These are phyloP conservation scores for Lordiphosa stackelbergi DNA, from an alignment of 1,140 invertebrate genomes.

Conservation along the genomic window DNA sequence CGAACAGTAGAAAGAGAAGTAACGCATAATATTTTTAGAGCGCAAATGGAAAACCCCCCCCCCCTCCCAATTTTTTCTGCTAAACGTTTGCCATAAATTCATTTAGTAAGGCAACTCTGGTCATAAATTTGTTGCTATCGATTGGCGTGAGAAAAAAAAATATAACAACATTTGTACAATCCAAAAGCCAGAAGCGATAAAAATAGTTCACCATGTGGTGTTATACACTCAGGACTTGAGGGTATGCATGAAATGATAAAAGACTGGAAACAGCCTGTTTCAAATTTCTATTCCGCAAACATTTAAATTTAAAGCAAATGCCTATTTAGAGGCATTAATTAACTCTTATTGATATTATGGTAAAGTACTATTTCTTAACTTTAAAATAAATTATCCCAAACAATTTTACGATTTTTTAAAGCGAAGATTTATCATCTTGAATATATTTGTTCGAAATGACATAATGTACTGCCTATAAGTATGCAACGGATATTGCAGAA, in stretches of 20 bases:
- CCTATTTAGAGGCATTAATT: too few species aligned
- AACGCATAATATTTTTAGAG: slow-evolving; percentile 62
- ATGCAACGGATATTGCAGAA: too few species aligned
- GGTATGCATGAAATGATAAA: neutral
- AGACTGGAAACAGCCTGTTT: too few species aligned
- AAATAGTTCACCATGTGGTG: slow-evolving; percentile 39
- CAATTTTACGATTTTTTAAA: too few species aligned
- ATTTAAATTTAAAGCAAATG: too few species aligned
- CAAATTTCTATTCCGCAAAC: too few species aligned
- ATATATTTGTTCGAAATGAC: too few species aligned
- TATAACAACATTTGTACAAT: neutral
- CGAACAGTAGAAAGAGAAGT: slow-evolving; percentile 17
- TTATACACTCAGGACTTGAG: slow-evolving; percentile 4
- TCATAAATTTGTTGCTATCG: slow-evolving; percentile 65
- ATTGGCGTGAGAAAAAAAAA: slow-evolving; percentile 34
- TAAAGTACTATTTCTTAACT: too few species aligned
- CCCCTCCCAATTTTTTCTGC: slow-evolving; percentile 14
- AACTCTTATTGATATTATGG: too few species aligned
- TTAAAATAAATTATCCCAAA: too few species aligned
- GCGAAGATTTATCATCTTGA: too few species aligned
- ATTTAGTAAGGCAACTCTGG: slow-evolving; percentile 65
- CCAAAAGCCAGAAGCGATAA: slow-evolving; percentile 43
- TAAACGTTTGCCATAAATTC: slow-evolving; percentile 69
- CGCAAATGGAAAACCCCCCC: slow-evolving; percentile 7
- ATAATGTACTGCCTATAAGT: too few species aligned